Conservation (phyloP, 2,888 invertebrate species). For the Labia minor region DNA sequence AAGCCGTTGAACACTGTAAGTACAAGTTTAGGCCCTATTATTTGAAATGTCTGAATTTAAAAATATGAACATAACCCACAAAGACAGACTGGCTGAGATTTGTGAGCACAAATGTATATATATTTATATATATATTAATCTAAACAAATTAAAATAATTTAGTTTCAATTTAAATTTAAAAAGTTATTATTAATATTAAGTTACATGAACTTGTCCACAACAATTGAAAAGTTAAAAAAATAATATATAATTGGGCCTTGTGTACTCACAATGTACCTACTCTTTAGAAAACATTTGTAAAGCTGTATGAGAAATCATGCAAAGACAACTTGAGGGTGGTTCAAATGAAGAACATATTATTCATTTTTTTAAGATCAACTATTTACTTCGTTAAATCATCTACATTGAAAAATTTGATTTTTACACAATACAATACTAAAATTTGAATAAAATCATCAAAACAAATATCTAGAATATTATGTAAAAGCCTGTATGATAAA, state of each 20-base stretch:
- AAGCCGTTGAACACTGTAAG: conserved; percentile 25
- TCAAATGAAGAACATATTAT: conserved; percentile 27
- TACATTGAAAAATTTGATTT: conserved; percentile 26
- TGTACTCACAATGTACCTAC: conserved; percentile 26
- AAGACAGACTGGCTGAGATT: conserved; percentile 23
- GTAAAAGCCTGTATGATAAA: background rate
- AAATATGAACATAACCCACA: conserved; percentile 16
- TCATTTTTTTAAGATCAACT: conserved; percentile 26
- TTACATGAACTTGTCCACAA: conserved; percentile 28
- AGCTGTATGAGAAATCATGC: conserved; percentile 29
- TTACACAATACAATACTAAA: conserved; percentile 27
- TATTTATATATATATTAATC: too few relatives aligned
- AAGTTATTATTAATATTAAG: conserved; percentile 24
- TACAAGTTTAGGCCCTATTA: conserved; percentile 24
- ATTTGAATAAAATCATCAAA: conserved; percentile 23
- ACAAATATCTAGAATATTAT: conserved; percentile 19
- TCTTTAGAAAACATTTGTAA: conserved; percentile 25
- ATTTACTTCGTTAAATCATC: conserved; percentile 28
- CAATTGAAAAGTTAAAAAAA: too few relatives aligned
- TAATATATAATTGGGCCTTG: conserved; percentile 23
- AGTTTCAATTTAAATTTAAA: background rate
- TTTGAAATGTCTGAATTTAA: conserved; percentile 14
- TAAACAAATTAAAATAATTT: too few relatives aligned
- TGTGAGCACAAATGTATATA: conserved; percentile 21
- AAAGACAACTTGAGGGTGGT: conserved; percentile 24